Conservation (phyloP, 2,888 invertebrate species). For the Entomobrya proxima region DNA sequence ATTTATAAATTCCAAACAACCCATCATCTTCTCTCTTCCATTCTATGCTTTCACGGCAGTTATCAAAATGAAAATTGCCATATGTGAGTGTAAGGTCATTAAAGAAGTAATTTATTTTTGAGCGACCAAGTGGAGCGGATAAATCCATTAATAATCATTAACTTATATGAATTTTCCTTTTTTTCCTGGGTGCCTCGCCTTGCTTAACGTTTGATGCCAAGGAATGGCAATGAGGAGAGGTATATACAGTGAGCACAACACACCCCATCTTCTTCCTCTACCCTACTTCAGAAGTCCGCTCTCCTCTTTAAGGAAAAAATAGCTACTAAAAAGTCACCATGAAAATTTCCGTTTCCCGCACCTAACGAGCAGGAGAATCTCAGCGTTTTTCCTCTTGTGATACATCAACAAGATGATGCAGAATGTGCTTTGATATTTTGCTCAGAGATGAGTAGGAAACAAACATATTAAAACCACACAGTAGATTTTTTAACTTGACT, state of each 20-base stretch:
- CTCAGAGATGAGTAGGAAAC: no score
- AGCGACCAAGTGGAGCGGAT: constrained; percentile 53
- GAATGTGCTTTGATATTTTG: background rate
- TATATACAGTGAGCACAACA: background rate
- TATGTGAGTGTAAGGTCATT: constrained; percentile 52
- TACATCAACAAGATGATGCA: background rate
- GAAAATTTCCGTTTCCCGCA: background rate
- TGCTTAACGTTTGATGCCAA: background rate
- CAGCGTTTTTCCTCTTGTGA: background rate
- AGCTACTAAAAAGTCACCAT: background rate
- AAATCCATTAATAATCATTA: constrained; percentile 70
- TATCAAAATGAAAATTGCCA: background rate
- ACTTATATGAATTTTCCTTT: constrained; percentile 46
- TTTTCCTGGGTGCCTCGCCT: background rate
- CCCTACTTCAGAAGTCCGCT: background rate
- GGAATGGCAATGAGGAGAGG: background rate
- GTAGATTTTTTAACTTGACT: background rate
- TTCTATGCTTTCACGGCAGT: background rate
- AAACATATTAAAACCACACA: background rate
- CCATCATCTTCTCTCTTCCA: background rate
- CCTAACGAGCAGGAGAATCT: background rate
- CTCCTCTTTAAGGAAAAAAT: background rate
- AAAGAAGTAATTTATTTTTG: constrained; percentile 61
- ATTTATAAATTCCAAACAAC: background rate
- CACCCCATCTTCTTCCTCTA: background rate